Base-by-base conservation (phyloP, 2,113 vertebrate genomes). In the Dromiciops gliroides region DNA sequence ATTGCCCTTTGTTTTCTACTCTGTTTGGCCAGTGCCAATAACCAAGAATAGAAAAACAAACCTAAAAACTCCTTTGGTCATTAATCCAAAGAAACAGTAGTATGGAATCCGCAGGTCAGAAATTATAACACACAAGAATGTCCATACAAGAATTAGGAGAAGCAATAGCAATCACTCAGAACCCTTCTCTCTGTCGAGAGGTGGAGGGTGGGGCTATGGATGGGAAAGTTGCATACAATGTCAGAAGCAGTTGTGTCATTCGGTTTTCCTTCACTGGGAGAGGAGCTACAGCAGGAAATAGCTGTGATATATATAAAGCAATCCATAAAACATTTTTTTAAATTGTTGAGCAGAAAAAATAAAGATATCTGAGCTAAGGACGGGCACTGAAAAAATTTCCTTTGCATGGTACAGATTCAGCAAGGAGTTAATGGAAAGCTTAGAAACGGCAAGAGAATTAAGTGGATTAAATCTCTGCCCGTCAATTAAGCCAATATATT, bases 401-500 rank as follows among this genome's bases (percentile, higher is more conserved):
- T 95, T 89, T 51, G 52, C 48, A 90, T 93, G 51, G 52, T 0
- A 23, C 11, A 2, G 7, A 96, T 93, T 88, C 98, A 95, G n/a
- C 94, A 94, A 98, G 92, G 98, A 97, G 98, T 98, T 98, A 98
- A 98, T 93, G 91, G 95, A 95, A 96, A 89, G 94, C 96, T 96
- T 94, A 50, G 83, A 92, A 50, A 90, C 93, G 44, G 48, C 96
- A 94, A 26, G 47, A 93, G 96, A 98, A 98, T 98, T 98, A 98
- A 95, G 95, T 51, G 93, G 93, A 98, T 98, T 98, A 98, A 98
- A 98, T 97, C 97, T 97, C 97, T 96, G 98, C 93, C 98, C 94
- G 1, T 98, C 98, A 98, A 98, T 99, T 98, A 98, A 98, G 97
- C 96, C 98, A 96, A 98, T 97, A 90, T 97, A 96, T 97, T 98